Conservation (phyloP, 2,888 invertebrate species). For the Pseudanteris insignis region DNA sequence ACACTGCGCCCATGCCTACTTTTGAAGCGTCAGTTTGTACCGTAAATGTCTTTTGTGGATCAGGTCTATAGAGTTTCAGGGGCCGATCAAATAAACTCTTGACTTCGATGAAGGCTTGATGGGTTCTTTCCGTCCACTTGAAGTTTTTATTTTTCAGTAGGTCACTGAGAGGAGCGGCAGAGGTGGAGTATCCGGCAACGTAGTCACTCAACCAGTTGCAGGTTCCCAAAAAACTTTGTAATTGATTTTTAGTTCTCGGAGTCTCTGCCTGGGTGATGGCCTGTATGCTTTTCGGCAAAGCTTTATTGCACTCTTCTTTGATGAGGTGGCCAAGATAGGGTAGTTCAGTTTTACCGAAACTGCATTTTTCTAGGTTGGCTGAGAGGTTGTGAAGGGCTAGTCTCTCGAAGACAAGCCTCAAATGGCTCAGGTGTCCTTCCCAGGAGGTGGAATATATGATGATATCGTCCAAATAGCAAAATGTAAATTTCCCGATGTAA, state of each 20-base stretch:
- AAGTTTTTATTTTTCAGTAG: not conserved
- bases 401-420: not conserved
- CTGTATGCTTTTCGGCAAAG: not conserved
- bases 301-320: not conserved
- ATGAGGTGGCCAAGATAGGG: not conserved
- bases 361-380: constrained; percentile 2
- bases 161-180: not conserved
- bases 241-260: not conserved
- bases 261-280: not conserved
- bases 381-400: not conserved
- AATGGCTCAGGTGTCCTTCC: constrained; percentile 1
- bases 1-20: not conserved
- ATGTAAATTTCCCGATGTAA: not conserved
- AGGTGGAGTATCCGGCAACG: not conserved
- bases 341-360: not conserved
- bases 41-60: not conserved
- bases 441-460: constrained; percentile 2
- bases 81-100: not conserved
- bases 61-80: not conserved
- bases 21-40: not conserved
- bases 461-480: constrained; percentile 4
- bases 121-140: not conserved
- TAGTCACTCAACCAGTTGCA: constrained; percentile 3
- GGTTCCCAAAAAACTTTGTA: not conserved
- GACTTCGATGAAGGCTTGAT: not conserved